phyloP scores from a whole-genome alignment of 2,113 vertebrate species.

The Hymenochirus boettgeri region DNA sequence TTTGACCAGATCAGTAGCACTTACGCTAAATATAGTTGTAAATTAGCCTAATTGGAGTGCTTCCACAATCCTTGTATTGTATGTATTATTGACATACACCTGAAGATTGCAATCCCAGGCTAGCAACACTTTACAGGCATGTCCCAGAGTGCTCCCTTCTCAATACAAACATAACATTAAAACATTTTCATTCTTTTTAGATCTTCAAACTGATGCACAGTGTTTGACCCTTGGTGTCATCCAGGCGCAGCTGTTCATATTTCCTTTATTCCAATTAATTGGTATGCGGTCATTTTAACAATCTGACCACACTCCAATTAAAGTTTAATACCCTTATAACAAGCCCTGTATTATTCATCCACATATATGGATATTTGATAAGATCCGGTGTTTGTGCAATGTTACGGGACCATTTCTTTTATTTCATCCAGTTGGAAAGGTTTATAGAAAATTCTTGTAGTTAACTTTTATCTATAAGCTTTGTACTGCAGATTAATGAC shows the following conservation, averaged over 20 bases:
- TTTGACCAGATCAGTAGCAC: too few species aligned
- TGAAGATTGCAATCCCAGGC: not conserved
- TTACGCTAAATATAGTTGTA: too few species aligned
- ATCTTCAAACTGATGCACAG: conserved; percentile 12
- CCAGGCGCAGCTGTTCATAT: conserved; percentile 14
- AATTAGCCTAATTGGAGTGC: too few species aligned
- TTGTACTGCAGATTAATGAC: too few species aligned
- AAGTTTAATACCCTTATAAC: conserved; percentile 31
- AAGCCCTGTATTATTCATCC: conserved; percentile 27
- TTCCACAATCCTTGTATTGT: too few species aligned
- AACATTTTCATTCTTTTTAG: conserved; percentile 19
- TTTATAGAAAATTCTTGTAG: too few species aligned
- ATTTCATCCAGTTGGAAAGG: not conserved
- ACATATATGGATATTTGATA: conserved; percentile 9
- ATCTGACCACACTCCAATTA: conserved; percentile 39
- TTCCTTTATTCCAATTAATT: conserved; percentile 31
- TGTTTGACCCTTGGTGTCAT: conserved; percentile 35
- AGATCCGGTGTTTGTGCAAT: conserved; percentile 19
- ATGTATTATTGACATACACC: too few species aligned
- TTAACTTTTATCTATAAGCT: too few species aligned
- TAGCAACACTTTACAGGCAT: not conserved
- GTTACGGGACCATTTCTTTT: conserved; percentile 5
- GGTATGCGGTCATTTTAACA: conserved; percentile 17
- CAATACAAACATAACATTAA: conserved; percentile 15
- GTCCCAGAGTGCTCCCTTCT: conserved; percentile 1